phyloP scores from a whole-genome alignment of 1,140 invertebrate genomes.

The Heliconius congener region DNA sequence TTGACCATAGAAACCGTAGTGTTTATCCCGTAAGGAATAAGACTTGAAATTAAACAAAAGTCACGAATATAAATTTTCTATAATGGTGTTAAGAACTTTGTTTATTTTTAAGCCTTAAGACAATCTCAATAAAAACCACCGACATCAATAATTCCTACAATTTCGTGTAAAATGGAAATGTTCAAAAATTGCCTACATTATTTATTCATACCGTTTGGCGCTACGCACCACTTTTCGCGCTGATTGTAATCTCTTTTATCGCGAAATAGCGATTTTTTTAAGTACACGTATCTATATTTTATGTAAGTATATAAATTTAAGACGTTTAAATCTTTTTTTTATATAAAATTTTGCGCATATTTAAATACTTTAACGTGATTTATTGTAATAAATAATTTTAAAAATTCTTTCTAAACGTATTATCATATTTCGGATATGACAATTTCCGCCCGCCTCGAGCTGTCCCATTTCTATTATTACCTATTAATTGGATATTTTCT shows the following conservation, averaged over 20 bases:
- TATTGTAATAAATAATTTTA: too few relatives aligned
- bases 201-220: background rate
- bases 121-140: background rate
- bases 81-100: background rate
- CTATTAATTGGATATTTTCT: too few relatives aligned
- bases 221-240: background rate
- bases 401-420: too few relatives aligned
- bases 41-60: too few relatives aligned
- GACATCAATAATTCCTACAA: background rate
- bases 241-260: conserved; percentile 13
- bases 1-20: too few relatives aligned
- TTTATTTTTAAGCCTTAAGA: background rate
- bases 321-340: background rate
- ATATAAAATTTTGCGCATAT: too few relatives aligned
- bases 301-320: background rate
- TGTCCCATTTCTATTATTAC: too few relatives aligned
- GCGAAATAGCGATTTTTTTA: background rate
- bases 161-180: background rate
- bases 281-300: background rate
- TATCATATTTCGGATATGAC: too few relatives aligned
- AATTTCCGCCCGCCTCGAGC: too few relatives aligned
- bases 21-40: too few relatives aligned
- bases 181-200: background rate
- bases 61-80: background rate
- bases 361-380: too few relatives aligned